A percentile compares a stretch with the other conserved stretches of the same genome.
phyloP scores from a whole-genome alignment of 2,888 invertebrate species.

The Agrenia bidenticulata region DNA sequence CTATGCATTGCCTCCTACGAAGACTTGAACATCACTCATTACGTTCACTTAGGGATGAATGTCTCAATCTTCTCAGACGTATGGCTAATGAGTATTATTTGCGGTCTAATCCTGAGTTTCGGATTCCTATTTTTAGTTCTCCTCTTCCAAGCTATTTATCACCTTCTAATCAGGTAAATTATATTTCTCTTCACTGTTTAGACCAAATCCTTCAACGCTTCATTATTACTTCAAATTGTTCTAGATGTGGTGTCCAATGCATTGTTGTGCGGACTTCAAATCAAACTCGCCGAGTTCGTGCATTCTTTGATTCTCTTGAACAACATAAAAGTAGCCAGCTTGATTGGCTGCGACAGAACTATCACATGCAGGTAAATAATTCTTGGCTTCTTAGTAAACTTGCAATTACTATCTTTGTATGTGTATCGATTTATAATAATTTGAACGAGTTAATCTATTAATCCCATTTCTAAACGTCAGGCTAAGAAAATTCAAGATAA shows the following conservation, averaged over 20 bases:
- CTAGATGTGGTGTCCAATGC: conserved; percentile 48
- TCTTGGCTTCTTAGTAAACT: background rate
- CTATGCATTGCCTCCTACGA: conserved; percentile 82
- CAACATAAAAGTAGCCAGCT: conserved; percentile 85
- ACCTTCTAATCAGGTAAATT: conserved; percentile 68
- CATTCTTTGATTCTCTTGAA: conserved; percentile 86
- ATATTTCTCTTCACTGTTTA: background rate
- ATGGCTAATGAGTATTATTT: conserved; percentile 77
- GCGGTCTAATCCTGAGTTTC: conserved; percentile 77
- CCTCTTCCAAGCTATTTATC: conserved; percentile 72
- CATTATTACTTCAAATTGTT: no score
- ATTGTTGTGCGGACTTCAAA: conserved; percentile 34
- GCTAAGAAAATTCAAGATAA: conserved; percentile 90
- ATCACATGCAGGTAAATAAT: conserved; percentile 73
- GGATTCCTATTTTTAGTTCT: conserved; percentile 78
- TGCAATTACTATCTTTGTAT: no score
- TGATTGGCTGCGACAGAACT: conserved; percentile 85
- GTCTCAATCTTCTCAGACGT: conserved; percentile 80
- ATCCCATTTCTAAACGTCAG: no score
- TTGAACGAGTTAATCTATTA: no score
- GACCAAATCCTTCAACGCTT: conserved; percentile 3
- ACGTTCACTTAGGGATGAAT: conserved; percentile 77
- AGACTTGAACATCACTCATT: conserved; percentile 70
- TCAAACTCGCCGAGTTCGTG: conserved; percentile 78
- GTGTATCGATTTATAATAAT: no score